phyloP scores from a whole-genome alignment of 1,140 invertebrate species.

The Panonychus citri region DNA sequence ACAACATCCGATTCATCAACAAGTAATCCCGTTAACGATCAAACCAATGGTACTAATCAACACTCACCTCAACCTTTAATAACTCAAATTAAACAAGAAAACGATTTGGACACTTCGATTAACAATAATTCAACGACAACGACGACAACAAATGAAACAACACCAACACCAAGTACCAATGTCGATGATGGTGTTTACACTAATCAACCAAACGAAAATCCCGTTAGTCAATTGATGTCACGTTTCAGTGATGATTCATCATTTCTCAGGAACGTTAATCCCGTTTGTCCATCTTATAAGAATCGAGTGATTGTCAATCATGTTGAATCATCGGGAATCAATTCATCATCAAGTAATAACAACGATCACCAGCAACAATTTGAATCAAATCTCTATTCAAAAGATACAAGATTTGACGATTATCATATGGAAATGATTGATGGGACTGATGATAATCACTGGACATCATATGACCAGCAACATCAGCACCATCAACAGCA shows the following conservation, averaged over 20 bases:
- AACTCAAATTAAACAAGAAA: no score
- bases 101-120: no score
- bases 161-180: no score
- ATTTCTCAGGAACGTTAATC: constrained; percentile 15
- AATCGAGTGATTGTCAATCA: not conserved
- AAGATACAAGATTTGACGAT: not conserved
- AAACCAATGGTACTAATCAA: not conserved
- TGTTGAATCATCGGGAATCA: constrained; percentile 9
- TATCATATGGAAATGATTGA: not conserved
- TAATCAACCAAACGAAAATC: constrained; percentile 6
- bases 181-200: no score
- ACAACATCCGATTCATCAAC: no score
- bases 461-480: not conserved
- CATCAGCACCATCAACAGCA: constrained; percentile 10
- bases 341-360: constrained; percentile 6
- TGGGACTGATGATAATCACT: not conserved
- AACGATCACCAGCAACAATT: not conserved
- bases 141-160: no score
- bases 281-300: not conserved
- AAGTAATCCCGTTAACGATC: not conserved
- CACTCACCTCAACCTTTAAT: not conserved
- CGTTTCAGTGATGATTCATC: constrained; percentile 17
- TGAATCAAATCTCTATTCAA: not conserved
- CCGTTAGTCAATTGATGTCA: constrained; percentile 16
- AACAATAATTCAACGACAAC: no score